phyloP scores from a whole-genome alignment of 37 sponge, comb jelly and placozoan species.

The Aplysina aerophoba region DNA sequence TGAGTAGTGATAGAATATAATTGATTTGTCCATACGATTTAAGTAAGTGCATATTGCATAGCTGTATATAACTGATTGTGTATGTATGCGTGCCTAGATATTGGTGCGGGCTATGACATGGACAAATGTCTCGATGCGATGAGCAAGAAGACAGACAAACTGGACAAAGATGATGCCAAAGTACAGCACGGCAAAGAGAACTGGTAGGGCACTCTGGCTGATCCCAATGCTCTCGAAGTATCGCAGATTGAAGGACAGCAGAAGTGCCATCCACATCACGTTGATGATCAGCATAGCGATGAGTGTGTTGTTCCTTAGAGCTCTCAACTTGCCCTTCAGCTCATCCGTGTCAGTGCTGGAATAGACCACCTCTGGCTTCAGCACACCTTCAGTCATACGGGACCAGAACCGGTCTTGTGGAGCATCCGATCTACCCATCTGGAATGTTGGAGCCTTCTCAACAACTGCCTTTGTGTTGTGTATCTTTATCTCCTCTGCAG shows the following conservation, averaged over 20 bases:
- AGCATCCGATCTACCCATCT: neutral
- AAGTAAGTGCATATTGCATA: too few relatives aligned
- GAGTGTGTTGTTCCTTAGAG: constrained; percentile 59
- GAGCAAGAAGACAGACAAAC: constrained; percentile 62
- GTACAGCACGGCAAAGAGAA: constrained; percentile 58
- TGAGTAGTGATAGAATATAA: too few relatives aligned
- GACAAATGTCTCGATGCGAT: constrained; percentile 63
- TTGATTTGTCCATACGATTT: neutral
- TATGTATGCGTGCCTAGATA: too few relatives aligned
- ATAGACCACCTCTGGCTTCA: constrained; percentile 49
- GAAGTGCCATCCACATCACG: constrained; percentile 70
- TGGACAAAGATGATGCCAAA: constrained; percentile 47
- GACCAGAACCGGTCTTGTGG: constrained; percentile 56
- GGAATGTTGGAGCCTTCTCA: constrained; percentile 7
- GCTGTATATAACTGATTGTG: too few relatives aligned
- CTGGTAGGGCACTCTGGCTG: constrained; percentile 33
- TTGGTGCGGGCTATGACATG: constrained; percentile 62
- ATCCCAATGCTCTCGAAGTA: constrained; percentile 26
- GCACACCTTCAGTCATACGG: constrained; percentile 7
- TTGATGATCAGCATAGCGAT: constrained; percentile 63
- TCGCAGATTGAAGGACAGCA: constrained; percentile 47
- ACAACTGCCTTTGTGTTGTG: constrained; percentile 44
- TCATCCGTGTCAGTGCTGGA: constrained; percentile 41
- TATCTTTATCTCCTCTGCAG: constrained; percentile 58
- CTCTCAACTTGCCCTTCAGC: constrained; percentile 45